Percentiles rank a stretch among this genome's conserved stretches.
phyloP scores from a whole-genome alignment of 1,140 invertebrate genomes.

The Temnothorax curvispinosus region DNA sequence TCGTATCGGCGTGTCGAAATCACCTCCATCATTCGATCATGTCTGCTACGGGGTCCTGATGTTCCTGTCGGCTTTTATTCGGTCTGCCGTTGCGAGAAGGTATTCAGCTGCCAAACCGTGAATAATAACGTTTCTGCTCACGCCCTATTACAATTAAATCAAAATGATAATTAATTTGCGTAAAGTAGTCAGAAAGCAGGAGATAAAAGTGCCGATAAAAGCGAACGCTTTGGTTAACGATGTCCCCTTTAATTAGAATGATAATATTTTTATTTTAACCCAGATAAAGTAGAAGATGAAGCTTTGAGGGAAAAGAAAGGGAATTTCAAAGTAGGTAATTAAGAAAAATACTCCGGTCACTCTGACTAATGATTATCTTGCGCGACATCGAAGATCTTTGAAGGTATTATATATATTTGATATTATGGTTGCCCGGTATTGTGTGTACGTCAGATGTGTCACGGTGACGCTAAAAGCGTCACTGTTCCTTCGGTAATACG shows the following conservation, averaged over 20 bases:
- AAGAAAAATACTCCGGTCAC: not conserved
- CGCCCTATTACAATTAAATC: not conserved
- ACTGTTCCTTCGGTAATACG: not conserved
- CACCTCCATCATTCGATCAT: conserved; percentile 82
- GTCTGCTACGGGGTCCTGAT: conserved; percentile 50
- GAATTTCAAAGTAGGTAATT: not conserved
- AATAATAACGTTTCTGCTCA: not conserved
- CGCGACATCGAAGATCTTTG: not conserved
- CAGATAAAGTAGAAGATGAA: not conserved
- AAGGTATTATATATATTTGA: not conserved
- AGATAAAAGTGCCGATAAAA: not conserved
- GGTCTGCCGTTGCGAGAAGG: not conserved
- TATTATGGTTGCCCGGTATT: not conserved
- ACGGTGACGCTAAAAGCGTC: not conserved
- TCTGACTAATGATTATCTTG: not conserved
- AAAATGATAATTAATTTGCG: not conserved
- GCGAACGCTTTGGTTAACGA: not conserved
- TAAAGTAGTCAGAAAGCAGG: not conserved
- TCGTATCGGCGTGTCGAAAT: conserved; percentile 84
- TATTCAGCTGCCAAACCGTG: not conserved
- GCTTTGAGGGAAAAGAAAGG: not conserved
- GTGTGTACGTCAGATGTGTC: not conserved
- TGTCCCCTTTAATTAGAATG: not conserved
- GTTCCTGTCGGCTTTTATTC: not conserved
- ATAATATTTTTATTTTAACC: not conserved